These are phyloP conservation scores for Heterotis niloticus DNA, from an alignment of 2,113 vertebrate species.

Conservation along the genomic window DNA sequence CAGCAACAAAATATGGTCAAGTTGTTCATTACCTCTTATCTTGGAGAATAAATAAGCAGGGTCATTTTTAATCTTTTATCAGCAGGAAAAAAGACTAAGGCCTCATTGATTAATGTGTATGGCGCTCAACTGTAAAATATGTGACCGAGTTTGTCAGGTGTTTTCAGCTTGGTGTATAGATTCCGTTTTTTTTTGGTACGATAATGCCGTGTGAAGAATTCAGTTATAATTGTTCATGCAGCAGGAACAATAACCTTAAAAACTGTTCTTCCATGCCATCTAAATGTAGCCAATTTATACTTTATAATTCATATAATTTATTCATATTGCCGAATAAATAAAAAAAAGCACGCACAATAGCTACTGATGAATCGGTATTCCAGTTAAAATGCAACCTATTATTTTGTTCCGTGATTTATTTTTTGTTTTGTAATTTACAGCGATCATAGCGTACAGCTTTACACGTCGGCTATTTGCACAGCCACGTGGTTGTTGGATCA, in stretches of 20 bases:
- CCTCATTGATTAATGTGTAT: too few relatives aligned
- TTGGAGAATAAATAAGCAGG: background rate
- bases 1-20: constrained; percentile 4
- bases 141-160: too few relatives aligned
- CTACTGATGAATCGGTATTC: background rate
- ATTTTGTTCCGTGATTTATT: background rate
- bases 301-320: too few relatives aligned
- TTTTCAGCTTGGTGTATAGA: too few relatives aligned
- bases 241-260: background rate
- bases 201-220: too few relatives aligned
- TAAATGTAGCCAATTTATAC: constrained; percentile 4
- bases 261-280: background rate
- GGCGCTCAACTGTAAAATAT: too few relatives aligned
- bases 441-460: too few relatives aligned
- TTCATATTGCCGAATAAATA: background rate
- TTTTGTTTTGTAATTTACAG: too few relatives aligned
- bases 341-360: background rate
- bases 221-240: background rate
- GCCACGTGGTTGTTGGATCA: too few relatives aligned
- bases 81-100: background rate
- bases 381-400: background rate
- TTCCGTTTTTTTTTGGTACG: too few relatives aligned
- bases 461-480: too few relatives aligned
- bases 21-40: background rate
- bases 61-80: constrained; percentile 18